Evolutionary conservation across 2,113 vertebrate species (phyloP), one percentile per base, ranked within the genome.

Genomic region (Scortum barcoo): DNA sequence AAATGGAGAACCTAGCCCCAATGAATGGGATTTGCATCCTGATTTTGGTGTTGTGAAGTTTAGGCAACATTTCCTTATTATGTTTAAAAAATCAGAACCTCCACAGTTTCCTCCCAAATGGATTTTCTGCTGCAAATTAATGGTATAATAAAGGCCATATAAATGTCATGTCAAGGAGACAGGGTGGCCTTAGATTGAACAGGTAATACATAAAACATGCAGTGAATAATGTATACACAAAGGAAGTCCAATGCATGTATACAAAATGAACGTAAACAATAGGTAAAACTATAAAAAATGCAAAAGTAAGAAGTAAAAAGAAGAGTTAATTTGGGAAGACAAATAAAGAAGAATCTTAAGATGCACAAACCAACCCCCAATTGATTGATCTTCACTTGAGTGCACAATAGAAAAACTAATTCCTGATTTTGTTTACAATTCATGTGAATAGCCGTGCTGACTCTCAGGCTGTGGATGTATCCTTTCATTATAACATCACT

Each of bases 361-460:
- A 36, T 36, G 3, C 3, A 36, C 6, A 6, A 36, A 36, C 33
- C 33, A 36, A 36, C 33, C 3, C 33, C 33, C 3, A 6, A 3
- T 36, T 36, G 33, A 36, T 36, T 36, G 33, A 36, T 36, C 3
- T 36, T 36, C 33, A 36, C 33, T 36, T 36, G 33, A 36, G 33
- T 36, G 33, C 33, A 36, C 33, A 36, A 36, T 36, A 36, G 33
- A 6, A 36, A 36, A 36, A 36, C n/a, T n/a, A n/a, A n/a, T n/a
- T 51, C 60, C 36, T 53, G 46, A 65, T 76, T 78, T n/a, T 78
- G 72, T 80, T 83, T 80, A 75, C 44, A 33, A 5, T 53, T 28
- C 63, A 9, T 38, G 57, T 40, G 72, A 62, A 66, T 24, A 50
- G 58, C 50, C 28, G 77, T 19, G 65, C 9, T 48, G 67, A 71